phyloP scores from a whole-genome alignment of 2,113 vertebrate genomes.

The human region GRCh38 chr3:118793501-118794000 shows the following conservation, averaged over 20 bases:
- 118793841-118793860: constrained; percentile 31
- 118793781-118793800: background rate
- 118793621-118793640: background rate
- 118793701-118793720: background rate
- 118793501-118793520: background rate
- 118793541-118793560: background rate
- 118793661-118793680: background rate
- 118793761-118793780: constrained; percentile 37
- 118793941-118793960: constrained; percentile 5
- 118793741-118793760: background rate
- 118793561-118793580: background rate
- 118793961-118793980: background rate
- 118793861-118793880: constrained; percentile 14
- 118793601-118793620: background rate
- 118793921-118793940: background rate
- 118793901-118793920: constrained; percentile 28
- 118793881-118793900: background rate
- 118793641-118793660: background rate
- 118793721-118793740: background rate
- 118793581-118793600: background rate
- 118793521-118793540: background rate
- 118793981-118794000: background rate
- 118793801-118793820: background rate
- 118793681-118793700: background rate
- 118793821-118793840: background rate